phyloP scores from a whole-genome alignment of 2,888 invertebrate species.

The Protula sp. region DNA sequence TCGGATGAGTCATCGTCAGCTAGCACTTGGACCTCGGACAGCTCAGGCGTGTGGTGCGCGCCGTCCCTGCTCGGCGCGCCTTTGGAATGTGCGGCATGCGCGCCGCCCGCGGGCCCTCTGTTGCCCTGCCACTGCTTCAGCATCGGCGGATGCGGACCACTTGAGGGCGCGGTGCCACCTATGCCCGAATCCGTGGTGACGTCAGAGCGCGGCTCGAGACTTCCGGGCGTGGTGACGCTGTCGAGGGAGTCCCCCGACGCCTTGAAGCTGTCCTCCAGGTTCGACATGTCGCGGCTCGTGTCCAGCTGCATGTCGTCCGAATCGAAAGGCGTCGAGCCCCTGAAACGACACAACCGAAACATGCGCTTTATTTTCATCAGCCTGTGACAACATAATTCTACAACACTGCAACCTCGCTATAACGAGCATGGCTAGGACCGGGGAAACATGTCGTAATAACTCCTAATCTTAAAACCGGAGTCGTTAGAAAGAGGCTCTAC shows the following conservation, averaged over 20 bases:
- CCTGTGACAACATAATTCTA: no score
- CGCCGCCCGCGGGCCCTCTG: neutral
- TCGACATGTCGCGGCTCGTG: neutral
- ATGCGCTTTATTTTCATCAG: no score
- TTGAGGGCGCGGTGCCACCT: constrained; percentile 1
- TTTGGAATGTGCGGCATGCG: neutral
- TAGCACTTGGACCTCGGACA: constrained; percentile 11
- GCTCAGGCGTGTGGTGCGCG: neutral
- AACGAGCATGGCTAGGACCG: no score
- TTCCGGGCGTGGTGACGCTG: neutral
- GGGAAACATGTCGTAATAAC: no score
- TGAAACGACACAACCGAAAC: neutral
- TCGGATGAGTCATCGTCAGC: constrained; percentile 8
- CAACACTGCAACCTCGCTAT: no score
- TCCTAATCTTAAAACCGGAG: no score
- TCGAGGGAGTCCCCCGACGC: constrained; percentile 6
- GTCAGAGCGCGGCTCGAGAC: neutral
- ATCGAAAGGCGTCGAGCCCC: neutral
- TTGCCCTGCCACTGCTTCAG: neutral
- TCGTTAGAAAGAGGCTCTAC: no score
- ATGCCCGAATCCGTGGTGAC: constrained; percentile 13
- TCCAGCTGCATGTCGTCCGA: neutral
- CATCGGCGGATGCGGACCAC: neutral
- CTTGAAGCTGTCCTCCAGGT: neutral
- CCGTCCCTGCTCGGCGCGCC: neutral